Evolutionary conservation across 2,113 vertebrate genomes (phyloP).

Genomic region (Phylloscopus whistleri): DNA sequence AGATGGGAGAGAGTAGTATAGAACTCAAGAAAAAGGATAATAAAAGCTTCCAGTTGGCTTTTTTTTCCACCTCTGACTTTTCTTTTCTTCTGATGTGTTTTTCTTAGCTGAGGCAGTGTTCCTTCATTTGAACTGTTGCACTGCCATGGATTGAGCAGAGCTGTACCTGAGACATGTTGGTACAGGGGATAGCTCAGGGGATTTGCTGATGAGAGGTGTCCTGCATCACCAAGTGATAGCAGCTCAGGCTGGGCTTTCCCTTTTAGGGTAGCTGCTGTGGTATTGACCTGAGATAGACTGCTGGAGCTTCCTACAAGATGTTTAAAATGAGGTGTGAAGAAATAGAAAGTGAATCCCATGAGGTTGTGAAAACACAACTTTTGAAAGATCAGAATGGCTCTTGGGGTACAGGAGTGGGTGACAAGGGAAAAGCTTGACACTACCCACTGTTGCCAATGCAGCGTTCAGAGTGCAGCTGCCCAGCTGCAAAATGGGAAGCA

Average conservation of each 20-base stretch:
- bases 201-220: neutral
- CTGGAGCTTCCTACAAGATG: neutral
- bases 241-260: neutral
- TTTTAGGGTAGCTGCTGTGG: neutral
- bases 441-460: rapidly evolving
- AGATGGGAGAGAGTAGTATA: neutral
- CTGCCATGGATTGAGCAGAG: neutral
- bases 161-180: neutral
- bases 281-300: neutral
- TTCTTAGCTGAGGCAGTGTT: neutral
- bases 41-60: neutral
- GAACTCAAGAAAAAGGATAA: neutral
- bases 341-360: neutral
- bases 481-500: neutral
- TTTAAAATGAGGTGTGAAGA: neutral
- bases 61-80: neutral
- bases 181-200: neutral
- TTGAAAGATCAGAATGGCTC: neutral
- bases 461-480: neutral
- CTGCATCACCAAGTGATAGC: neutral
- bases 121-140: neutral
- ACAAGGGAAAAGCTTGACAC: neutral
- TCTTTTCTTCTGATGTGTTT: neutral
- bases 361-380: neutral
- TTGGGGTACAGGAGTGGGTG: neutral